Conservation (phyloP, 2,888 invertebrate species). For the Drosophila anomelani region DNA sequence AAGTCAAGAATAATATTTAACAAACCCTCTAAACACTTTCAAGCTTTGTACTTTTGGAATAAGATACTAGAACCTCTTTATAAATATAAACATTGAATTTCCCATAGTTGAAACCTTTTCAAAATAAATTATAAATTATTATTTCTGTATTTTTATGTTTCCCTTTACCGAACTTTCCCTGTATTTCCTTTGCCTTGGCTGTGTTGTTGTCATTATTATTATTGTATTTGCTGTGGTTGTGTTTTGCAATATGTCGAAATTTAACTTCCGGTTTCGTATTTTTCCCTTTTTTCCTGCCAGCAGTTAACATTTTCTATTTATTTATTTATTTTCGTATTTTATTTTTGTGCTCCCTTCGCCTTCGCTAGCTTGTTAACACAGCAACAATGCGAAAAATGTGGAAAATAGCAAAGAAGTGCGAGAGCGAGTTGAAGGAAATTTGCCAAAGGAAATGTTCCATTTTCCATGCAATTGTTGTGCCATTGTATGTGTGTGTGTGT, state of each 20-base stretch:
- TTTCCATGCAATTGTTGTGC: slow-evolving; percentile 49
- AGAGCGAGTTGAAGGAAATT: slow-evolving; percentile 55
- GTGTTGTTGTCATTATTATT: slow-evolving; percentile 44
- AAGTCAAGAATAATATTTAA: background rate
- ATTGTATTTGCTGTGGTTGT: slow-evolving; percentile 44
- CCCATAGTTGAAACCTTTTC: too few species aligned
- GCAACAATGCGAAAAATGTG: slow-evolving; percentile 17
- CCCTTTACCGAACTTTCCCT: background rate
- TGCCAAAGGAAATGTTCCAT: slow-evolving; percentile 71
- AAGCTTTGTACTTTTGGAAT: too few species aligned
- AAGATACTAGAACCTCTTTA: too few species aligned
- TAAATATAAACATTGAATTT: too few species aligned
- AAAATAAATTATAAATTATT: too few species aligned
- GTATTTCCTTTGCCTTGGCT: slow-evolving; percentile 31
- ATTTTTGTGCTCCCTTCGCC: slow-evolving; percentile 27
- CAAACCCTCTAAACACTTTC: background rate
- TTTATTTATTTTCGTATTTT: slow-evolving; percentile 14
- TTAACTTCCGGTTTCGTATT: slow-evolving; percentile 59
- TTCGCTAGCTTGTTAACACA: slow-evolving; percentile 34
- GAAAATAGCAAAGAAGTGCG: slow-evolving; percentile 6
- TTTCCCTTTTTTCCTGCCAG: slow-evolving; percentile 28
- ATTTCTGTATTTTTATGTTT: too few species aligned
- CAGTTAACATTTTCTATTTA: slow-evolving; percentile 50
- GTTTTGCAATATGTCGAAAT: slow-evolving; percentile 72
- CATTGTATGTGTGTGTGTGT: background rate